Base-by-base conservation (phyloP, 64 coral and sea anemone genomes). In the Exaiptasia diaphana region DNA sequence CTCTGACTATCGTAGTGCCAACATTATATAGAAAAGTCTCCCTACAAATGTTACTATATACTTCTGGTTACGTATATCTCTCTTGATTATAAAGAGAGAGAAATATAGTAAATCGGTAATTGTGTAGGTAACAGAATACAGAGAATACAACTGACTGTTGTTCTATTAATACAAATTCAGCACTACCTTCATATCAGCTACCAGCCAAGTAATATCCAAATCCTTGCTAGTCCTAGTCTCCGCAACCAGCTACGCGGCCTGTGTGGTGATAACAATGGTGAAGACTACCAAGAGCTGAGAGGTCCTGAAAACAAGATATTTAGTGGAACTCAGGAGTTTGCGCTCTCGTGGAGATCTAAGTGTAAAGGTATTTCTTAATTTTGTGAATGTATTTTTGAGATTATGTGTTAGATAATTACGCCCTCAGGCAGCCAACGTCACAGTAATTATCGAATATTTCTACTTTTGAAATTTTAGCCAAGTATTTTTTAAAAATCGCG, bases 201-300 rank as follows among this genome's bases (percentile, higher is more conserved):
- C 60, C 17, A 68, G 15, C 57, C 23, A 38, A 33, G 29, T 5
- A 42, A 15, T 28, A 87, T 87, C 44, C 40, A 38, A 6, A 41
- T 87, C 30, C 50, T 42, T 4, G 84, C 84, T 20, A 68, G 60
- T 34, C 84, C 84, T 54, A 11, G 52, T 44, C 56, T 87, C 12
- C 84, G 35, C 7, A 59, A 50, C 59, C 73, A 57, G 21, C 57
- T 87, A n/a, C 73, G 73, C 17, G 84, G 84, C n/a, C 34, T 87
- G 46, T 87, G 84, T 43, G 84, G 84, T 31, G 84, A 87, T 59
- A 58, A 36, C 28, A 38, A 87, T 53, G 84, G 84, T 5, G 84
- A 87, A 21, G 17, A 87, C 4, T 87, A 75, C 72, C 26, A 87
- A 22, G 84, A 87, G 33, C 71, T 39, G 37, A 52, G 25, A 42